Conservation (phyloP, 2,888 invertebrate genomes). For the Onthophagus sagittarius region DNA sequence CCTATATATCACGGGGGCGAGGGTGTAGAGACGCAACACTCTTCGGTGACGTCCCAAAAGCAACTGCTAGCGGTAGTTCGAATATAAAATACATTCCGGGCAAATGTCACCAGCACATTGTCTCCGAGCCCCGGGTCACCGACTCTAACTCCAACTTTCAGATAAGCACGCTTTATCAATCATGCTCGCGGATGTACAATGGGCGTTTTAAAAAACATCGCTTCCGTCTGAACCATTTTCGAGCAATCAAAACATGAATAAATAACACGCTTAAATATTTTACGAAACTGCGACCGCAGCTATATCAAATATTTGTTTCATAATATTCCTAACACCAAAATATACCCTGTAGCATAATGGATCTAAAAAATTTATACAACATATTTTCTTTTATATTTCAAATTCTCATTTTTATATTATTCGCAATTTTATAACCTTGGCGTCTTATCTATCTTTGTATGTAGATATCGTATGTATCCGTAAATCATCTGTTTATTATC, state of each 20-base stretch:
- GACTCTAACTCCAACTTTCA: background rate
- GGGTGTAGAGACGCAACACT: constrained; percentile 25
- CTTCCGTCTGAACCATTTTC: background rate
- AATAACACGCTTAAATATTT: background rate
- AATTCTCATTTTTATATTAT: too few species aligned
- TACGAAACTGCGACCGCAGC: background rate
- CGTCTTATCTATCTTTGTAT: too few species aligned
- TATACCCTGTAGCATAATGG: too few species aligned
- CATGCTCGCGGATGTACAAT: constrained; percentile 2
- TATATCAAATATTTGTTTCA: background rate
- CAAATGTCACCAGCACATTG: constrained; percentile 3
- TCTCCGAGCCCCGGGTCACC: background rate
- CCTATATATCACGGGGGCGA: constrained; percentile 27
- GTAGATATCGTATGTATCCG: too few species aligned
- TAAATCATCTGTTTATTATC: too few species aligned
- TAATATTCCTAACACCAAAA: too few species aligned
- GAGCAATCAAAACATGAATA: background rate
- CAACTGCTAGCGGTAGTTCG: constrained; percentile 3
- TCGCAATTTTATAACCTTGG: too few species aligned
- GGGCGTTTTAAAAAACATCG: background rate
- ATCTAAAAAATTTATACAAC: too few species aligned
- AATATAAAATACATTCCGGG: constrained; percentile 1
- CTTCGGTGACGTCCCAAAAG: constrained; percentile 24
- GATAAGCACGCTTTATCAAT: constrained; percentile 6
- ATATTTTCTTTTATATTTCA: too few species aligned